phyloP scores from a whole-genome alignment of 1,140 invertebrate species.

The Eumaeus atala region DNA sequence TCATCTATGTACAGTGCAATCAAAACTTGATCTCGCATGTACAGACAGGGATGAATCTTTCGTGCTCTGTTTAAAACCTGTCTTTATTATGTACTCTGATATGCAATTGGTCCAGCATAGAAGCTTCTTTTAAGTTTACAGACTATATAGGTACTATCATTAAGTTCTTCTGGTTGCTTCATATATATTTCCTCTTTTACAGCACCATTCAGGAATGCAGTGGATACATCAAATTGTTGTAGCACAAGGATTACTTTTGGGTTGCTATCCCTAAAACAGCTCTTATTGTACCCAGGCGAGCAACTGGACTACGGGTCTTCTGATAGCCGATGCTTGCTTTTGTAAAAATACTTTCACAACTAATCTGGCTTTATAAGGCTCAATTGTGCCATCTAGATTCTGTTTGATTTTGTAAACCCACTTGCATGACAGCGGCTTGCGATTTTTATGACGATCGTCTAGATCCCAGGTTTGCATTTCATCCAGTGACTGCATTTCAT shows the following conservation, averaged over 20 bases:
- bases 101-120: conserved; percentile 19
- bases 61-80: conserved; percentile 14
- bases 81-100: conserved; percentile 6
- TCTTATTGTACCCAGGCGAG: conserved; percentile 15
- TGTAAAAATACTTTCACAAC: conserved; percentile 16
- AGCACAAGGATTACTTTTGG: conserved; percentile 1
- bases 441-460: conserved; percentile 12
- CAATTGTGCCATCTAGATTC: conserved; percentile 13
- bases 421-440: conserved; percentile 18
- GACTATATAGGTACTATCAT: conserved; percentile 7
- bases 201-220: conserved; percentile 17
- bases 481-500: conserved; percentile 15
- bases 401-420: conserved; percentile 19
- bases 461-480: conserved; percentile 18
- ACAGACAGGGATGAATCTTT: conserved; percentile 17
- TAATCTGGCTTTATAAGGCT: conserved; percentile 13
- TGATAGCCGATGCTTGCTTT: conserved; percentile 16
- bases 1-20: conserved; percentile 14
- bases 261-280: conserved; percentile 13
- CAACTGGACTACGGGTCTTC: conserved; percentile 15
- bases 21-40: conserved; percentile 5
- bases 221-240: conserved; percentile 19
- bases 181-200: conserved; percentile 17
- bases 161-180: conserved; percentile 17
- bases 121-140: conserved; percentile 18